Evolutionary conservation across 2,888 invertebrate genomes (phyloP).

Genomic region (Drosophila fungiperda): DNA sequence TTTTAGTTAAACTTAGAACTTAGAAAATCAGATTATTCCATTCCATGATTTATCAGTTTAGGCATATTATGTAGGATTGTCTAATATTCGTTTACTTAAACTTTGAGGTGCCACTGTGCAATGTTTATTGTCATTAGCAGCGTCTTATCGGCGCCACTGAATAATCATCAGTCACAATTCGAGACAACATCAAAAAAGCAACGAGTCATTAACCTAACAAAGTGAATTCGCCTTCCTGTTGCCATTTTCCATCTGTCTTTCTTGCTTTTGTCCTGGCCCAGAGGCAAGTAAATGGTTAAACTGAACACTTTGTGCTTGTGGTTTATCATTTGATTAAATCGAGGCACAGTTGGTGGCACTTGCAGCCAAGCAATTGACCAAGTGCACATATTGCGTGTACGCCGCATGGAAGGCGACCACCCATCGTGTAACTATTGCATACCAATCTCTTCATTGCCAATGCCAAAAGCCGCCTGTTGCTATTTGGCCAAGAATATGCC

Average conservation of each 20-base stretch:
- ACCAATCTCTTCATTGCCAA: slow-evolving; percentile 13
- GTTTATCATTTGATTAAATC: slow-evolving; percentile 35
- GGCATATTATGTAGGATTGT: not conserved
- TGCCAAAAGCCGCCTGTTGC: slow-evolving; percentile 52
- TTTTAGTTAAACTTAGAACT: not conserved
- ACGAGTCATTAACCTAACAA: slow-evolving; percentile 19
- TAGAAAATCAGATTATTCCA: not conserved
- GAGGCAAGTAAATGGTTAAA: slow-evolving; percentile 6
- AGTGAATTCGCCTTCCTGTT: slow-evolving; percentile 6
- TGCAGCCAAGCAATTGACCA: not conserved
- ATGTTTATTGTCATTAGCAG: slow-evolving; percentile 5
- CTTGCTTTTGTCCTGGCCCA: not conserved
- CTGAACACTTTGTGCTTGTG: slow-evolving; percentile 11
- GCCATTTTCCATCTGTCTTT: not conserved
- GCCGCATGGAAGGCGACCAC: slow-evolving; percentile 20
- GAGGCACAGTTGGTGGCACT: slow-evolving; percentile 12
- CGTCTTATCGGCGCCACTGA: slow-evolving; percentile 37
- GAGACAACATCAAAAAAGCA: not conserved
- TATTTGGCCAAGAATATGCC: slow-evolving; percentile 5
- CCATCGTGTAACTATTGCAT: slow-evolving; percentile 10
- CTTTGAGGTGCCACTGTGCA: not conserved
- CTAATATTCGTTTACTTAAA: not conserved
- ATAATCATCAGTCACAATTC: slow-evolving; percentile 27
- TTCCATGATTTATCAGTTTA: too few species aligned
- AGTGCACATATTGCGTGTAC: slow-evolving; percentile 42